phyloP scores from a whole-genome alignment of 1,140 invertebrate species.

The Zaprionus lachaisei region DNA sequence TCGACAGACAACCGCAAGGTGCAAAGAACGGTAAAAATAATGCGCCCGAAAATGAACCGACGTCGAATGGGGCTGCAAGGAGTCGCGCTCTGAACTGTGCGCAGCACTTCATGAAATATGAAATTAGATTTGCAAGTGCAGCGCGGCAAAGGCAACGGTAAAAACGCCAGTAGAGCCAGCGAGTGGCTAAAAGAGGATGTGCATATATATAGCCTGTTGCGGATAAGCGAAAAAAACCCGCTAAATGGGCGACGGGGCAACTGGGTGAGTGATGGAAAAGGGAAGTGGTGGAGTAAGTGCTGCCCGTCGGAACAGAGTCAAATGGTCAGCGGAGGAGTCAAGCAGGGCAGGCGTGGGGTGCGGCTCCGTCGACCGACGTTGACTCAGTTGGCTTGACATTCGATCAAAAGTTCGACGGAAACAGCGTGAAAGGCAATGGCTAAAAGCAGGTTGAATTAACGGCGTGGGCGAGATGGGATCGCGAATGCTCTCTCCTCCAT shows the following conservation, averaged over 20 bases:
- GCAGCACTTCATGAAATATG: conserved; percentile 80
- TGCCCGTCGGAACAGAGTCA: conserved; percentile 41
- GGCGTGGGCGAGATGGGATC: background rate
- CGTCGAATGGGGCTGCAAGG: background rate
- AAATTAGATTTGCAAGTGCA: conserved; percentile 76
- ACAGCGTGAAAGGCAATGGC: conserved; percentile 51
- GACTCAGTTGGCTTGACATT: conserved; percentile 79
- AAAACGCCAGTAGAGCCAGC: conserved; percentile 18
- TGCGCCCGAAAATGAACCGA: conserved; percentile 32
- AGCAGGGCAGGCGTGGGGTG: background rate
- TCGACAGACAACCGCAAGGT: conserved; percentile 50
- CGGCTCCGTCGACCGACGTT: conserved; percentile 50
- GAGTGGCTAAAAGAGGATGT: conserved; percentile 37
- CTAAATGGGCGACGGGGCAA: conserved; percentile 43
- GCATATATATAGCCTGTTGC: conserved; percentile 60
- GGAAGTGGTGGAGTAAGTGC: conserved; percentile 47
- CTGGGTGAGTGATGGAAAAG: background rate
- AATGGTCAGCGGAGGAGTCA: conserved; percentile 1
- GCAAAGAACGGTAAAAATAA: conserved; percentile 54
- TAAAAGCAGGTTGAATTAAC: conserved; percentile 21
- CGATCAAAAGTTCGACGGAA: conserved; percentile 76
- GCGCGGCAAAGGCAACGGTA: conserved; percentile 33
- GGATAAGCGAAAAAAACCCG: conserved; percentile 27
- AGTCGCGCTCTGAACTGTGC: conserved; percentile 34
- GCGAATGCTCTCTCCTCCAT: conserved; percentile 1